A percentile compares a stretch with the other conserved stretches of the same genome.
Conservation (phyloP, 2,113 vertebrate species). For the Psephotus haematonotus region DNA sequence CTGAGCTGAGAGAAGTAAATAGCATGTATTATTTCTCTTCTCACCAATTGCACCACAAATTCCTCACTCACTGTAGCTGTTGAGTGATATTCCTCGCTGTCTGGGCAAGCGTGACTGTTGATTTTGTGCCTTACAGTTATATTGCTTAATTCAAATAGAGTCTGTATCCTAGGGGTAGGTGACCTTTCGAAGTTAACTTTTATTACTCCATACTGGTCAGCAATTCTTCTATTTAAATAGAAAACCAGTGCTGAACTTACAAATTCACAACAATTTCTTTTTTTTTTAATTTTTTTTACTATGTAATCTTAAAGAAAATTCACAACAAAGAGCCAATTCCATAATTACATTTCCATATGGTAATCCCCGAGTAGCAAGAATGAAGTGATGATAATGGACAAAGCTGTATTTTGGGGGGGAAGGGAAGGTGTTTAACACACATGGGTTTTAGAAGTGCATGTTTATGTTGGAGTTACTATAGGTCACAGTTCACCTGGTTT, state of each 20-base stretch:
- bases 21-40: not conserved
- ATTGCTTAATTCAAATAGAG: conserved; percentile 56
- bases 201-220: not conserved
- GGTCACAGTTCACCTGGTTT: not conserved
- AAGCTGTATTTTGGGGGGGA: not conserved
- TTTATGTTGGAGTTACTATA: not conserved
- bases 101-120: not conserved
- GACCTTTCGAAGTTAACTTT: conserved; percentile 42
- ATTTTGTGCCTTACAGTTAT: conserved; percentile 16
- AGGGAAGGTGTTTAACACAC: not conserved
- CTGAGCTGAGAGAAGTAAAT: not conserved
- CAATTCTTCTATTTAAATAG: not conserved
- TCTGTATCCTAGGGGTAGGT: not conserved
- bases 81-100: not conserved
- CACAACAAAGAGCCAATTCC: not conserved
- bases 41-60: not conserved
- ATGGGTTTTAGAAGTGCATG: not conserved
- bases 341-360: not conserved
- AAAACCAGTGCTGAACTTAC: not conserved
- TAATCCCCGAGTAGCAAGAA: not conserved
- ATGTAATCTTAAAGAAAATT: not conserved
- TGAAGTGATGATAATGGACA: not conserved
- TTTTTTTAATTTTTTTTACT: not conserved
- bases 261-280: not conserved
- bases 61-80: not conserved